Conservation (phyloP, 2,888 invertebrate genomes). For the Melanchra persicariae region DNA sequence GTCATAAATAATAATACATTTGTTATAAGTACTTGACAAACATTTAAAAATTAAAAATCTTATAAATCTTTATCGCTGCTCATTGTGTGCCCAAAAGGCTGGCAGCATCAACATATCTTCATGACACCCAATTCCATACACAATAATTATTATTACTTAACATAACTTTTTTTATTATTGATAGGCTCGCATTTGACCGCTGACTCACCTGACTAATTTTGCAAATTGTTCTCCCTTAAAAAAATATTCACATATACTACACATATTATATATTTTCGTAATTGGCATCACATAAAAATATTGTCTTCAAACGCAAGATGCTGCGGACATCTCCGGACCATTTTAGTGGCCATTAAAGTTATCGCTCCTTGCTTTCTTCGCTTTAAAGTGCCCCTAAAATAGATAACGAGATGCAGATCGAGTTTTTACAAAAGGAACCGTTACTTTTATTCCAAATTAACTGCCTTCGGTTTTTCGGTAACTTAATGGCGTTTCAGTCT, state of each 20-base stretch:
- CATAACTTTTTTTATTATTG: too few relatives aligned
- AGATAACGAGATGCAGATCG: slow-evolving; percentile 53
- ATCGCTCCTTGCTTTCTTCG: slow-evolving; percentile 43
- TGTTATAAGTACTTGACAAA: too few relatives aligned
- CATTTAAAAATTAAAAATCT: too few relatives aligned
- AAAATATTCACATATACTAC: not conserved
- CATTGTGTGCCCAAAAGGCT: too few relatives aligned
- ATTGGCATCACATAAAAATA: slow-evolving; percentile 12
- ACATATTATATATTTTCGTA: not conserved
- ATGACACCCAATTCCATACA: not conserved
- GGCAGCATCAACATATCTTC: not conserved
- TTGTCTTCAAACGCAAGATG: slow-evolving; percentile 13
- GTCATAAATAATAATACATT: too few relatives aligned
- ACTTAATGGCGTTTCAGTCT: slow-evolving; percentile 27
- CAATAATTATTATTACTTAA: not conserved
- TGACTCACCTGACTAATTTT: too few relatives aligned
- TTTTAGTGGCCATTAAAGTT: slow-evolving; percentile 65
- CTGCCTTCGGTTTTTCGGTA: slow-evolving; percentile 18
- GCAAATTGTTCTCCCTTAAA: not conserved
- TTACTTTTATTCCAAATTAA: slow-evolving; percentile 39
- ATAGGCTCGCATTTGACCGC: too few relatives aligned
- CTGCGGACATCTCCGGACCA: slow-evolving; percentile 30
- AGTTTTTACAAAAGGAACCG: slow-evolving; percentile 24
- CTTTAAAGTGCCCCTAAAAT: slow-evolving; percentile 49
- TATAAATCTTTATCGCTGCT: too few relatives aligned